Base-by-base conservation (phyloP, 2,113 vertebrate species). In the Otolemur garnettii region DNA sequence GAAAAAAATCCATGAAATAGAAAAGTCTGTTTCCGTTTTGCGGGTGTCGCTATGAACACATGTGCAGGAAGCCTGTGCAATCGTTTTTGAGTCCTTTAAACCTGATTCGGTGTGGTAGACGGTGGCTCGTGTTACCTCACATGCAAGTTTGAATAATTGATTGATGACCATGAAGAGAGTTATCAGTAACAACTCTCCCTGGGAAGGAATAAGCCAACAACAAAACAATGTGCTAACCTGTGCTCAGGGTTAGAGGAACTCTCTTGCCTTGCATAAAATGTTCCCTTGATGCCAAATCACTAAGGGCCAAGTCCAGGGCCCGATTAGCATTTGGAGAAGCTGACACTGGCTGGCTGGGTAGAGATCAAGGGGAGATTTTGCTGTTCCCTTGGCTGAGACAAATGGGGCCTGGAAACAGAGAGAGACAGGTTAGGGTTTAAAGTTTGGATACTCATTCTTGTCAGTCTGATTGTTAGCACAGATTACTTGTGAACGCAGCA, bases 261-360 rank as follows among this genome's bases (percentile, higher is more conserved):
- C 59, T 55, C 53, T 33, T 50, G n/a, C 35, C 11, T 28, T 79
- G 35, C 50, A 26, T 18, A 26, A 50, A 50, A 64, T 57, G n/a
- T 68, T 57, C 38, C 30, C n/a, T 22, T 50, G 62, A 68, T 21
- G 38, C 28, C 80, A 94, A 50, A 60, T 71, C 91, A 45, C 59
- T 21, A 24, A 77, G 33, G 18, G n/a, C 14, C 79, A 71, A 75
- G 11, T 55, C 81, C 86, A 93, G 28, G 19, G 21, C 13, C 66
- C 59, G 78, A 81, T 71, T 93, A 80, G 78, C 95, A 74, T 57
- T 55, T 72, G 17, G 45, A 90, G 57, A 69, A 35, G n/a, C 22
- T 0, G 1, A 19, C 14, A 38, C 7, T 33, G 75, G 38, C 59
- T 87, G 53, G 9, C 78, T 72, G 12, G 66, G 50, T 22, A 21